Evolutionary conservation across 2,888 invertebrate species (phyloP).

Genomic region (Cephus pulcher): DNA sequence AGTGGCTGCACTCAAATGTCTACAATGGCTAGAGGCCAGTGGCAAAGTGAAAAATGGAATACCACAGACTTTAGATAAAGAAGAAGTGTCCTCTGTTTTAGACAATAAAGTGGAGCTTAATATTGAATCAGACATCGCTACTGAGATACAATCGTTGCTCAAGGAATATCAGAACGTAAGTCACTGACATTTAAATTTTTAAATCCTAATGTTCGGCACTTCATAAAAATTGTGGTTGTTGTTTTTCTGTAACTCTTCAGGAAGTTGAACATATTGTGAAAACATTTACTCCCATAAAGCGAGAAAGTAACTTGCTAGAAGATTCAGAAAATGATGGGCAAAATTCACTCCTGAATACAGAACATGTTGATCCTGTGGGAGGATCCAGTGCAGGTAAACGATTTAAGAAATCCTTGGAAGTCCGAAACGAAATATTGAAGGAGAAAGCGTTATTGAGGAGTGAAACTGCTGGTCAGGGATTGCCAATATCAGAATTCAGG

Average conservation of each 20-base stretch:
- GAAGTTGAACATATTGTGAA: background rate
- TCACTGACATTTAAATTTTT: conserved; percentile 42
- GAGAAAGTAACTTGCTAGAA: background rate
- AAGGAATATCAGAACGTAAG: conserved; percentile 66
- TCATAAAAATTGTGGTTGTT: background rate
- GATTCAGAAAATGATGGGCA: background rate
- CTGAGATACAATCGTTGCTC: conserved; percentile 66
- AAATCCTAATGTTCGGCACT: background rate
- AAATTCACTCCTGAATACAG: background rate
- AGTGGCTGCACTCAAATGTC: conserved; percentile 69
- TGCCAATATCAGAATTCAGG: too few relatives aligned
- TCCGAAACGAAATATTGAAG: conserved; percentile 20
- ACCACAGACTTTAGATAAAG: conserved; percentile 68
- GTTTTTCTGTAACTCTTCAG: background rate
- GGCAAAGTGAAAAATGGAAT: conserved; percentile 67
- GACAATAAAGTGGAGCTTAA: conserved; percentile 55
- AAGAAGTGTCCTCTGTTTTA: conserved; percentile 61
- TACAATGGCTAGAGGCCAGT: conserved; percentile 70
- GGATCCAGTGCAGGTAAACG: conserved; percentile 1
- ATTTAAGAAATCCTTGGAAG: background rate
- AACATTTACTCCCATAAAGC: background rate
- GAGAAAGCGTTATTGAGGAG: too few relatives aligned
- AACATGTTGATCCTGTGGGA: conserved; percentile 26
- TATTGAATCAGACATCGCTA: conserved; percentile 61
- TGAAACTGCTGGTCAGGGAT: too few relatives aligned